Percentiles rank a stretch among this genome's conserved stretches.
Conservation (phyloP, 2,113 vertebrate genomes). For the Engraulis encrasicolus region DNA sequence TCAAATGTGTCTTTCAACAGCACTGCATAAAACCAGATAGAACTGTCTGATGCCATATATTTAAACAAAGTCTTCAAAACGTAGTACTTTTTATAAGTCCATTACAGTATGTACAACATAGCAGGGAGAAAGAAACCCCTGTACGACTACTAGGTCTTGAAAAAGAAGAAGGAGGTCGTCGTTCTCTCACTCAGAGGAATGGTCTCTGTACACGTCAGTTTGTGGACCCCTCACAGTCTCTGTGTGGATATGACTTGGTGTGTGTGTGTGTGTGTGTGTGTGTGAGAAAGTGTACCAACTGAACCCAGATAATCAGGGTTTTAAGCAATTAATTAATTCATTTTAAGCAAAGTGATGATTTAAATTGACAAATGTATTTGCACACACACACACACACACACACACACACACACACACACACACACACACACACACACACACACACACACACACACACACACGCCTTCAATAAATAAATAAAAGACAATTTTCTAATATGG, state of each 20-base stretch:
- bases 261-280: not conserved
- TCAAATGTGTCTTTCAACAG: constrained; percentile 42
- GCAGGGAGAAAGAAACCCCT: constrained; percentile 59
- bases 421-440: too few species aligned
- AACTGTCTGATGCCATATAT: constrained; percentile 63
- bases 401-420: too few species aligned
- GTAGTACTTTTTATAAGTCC: constrained; percentile 75
- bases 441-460: too few species aligned
- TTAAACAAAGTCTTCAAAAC: constrained; percentile 70
- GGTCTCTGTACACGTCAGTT: constrained; percentile 17
- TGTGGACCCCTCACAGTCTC: constrained; percentile 10
- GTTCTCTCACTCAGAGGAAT: constrained; percentile 9
- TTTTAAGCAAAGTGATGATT: too few species aligned
- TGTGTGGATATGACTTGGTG: constrained; percentile 17
- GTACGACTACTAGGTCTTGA: constrained; percentile 60
- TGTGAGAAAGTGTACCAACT: too few species aligned
- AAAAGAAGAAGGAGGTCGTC: not conserved
- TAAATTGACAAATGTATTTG: too few species aligned
- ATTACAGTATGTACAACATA: constrained; percentile 75
- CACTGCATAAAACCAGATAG: constrained; percentile 57
- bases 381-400: too few species aligned
- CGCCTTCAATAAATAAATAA: too few species aligned
- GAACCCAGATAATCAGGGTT: too few species aligned
- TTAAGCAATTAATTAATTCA: too few species aligned
- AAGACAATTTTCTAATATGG: too few species aligned